phyloP scores from a whole-genome alignment of 2,113 vertebrate species.

The Pollimyrus isidori region DNA sequence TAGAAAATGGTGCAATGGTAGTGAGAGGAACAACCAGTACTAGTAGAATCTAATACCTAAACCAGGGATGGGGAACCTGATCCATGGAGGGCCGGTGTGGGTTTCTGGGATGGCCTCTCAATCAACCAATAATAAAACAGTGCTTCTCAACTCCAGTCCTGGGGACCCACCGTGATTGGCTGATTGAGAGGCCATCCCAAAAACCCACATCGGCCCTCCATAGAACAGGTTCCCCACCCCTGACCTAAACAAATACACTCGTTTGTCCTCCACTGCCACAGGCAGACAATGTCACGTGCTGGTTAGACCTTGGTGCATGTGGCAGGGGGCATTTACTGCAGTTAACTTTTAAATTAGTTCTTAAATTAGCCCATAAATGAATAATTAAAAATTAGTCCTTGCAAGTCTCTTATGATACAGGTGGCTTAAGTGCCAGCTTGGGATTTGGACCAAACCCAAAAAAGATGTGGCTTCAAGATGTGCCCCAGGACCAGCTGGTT shows the following conservation, averaged over 20 bases:
- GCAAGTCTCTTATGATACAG: not conserved
- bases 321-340: not conserved
- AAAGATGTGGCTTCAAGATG: not conserved
- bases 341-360: not conserved
- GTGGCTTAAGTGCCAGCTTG: not conserved
- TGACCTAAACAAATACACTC: not conserved
- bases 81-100: too few relatives aligned
- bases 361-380: not conserved
- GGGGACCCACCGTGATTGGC: too few relatives aligned
- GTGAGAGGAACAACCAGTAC: not conserved
- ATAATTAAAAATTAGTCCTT: not conserved
- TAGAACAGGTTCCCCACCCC: too few relatives aligned
- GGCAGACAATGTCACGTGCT: not conserved
- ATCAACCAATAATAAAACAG: too few relatives aligned
- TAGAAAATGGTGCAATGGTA: not conserved
- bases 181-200: too few relatives aligned
- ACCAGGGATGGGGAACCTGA: too few relatives aligned
- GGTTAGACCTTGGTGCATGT: not conserved
- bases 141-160: too few relatives aligned
- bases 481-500: not conserved
- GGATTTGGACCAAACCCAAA: not conserved
- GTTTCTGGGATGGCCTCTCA: too few relatives aligned
- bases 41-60: not conserved
- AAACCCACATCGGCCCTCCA: too few relatives aligned
- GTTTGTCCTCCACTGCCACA: not conserved